Evolutionary conservation across 2,888 invertebrate genomes (phyloP).

Genomic region (Oscheius sp.): DNA sequence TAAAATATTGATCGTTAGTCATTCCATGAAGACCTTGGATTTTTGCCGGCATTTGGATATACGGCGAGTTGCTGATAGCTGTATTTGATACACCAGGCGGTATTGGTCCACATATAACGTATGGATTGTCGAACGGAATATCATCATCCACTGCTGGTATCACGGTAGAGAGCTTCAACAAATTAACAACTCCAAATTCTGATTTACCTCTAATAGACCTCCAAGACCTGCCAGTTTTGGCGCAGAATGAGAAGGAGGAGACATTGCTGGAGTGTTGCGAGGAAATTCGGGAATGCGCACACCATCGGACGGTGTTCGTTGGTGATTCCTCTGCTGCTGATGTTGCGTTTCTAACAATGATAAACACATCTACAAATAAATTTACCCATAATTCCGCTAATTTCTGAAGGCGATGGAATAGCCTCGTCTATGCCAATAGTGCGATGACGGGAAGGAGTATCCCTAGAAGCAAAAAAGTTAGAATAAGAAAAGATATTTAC

Average conservation of each 20-base stretch:
- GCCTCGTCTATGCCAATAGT: constrained; percentile 8
- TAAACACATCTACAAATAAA: neutral
- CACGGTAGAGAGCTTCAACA: constrained; percentile 20
- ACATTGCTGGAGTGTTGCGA: constrained; percentile 11
- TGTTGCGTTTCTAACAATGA: neutral
- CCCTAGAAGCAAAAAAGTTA: neutral
- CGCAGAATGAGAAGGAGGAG: constrained; percentile 17
- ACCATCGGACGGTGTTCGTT: constrained; percentile 17
- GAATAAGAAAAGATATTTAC: neutral
- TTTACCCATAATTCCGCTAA: constrained; percentile 1
- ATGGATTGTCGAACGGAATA: neutral
- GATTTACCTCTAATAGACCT: too few species aligned
- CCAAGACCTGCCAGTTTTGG: neutral
- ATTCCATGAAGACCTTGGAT: neutral
- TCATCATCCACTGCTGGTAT: neutral
- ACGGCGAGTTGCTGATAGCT: constrained; percentile 14
- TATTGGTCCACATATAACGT: constrained; percentile 12
- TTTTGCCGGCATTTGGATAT: constrained; percentile 15
- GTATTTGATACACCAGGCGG: neutral
- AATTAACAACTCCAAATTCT: too few species aligned
- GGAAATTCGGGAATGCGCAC: constrained; percentile 5
- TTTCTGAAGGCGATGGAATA: constrained; percentile 23
- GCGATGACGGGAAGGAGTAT: neutral
- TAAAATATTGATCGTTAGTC: constrained; percentile 23
- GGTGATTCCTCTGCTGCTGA: constrained; percentile 3